Evolutionary conservation across 64 coral and sea anemone genomes (phyloP).

Genomic region (Montipora efflorescens): DNA sequence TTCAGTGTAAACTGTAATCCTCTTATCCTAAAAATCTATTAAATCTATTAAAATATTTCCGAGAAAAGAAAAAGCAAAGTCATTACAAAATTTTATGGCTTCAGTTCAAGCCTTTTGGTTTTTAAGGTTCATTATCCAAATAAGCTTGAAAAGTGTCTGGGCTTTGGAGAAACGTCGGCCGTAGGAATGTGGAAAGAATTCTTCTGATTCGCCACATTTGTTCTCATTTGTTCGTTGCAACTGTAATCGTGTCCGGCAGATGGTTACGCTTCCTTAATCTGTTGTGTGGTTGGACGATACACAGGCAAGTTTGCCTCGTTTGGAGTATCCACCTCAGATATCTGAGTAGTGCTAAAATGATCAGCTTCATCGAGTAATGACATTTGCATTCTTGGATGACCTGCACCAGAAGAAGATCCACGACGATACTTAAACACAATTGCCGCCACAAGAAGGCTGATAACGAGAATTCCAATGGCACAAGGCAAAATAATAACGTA

Average conservation of each 20-base stretch:
- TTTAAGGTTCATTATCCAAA: too few species aligned
- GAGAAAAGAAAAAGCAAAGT: too few species aligned
- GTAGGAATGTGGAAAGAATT: too few species aligned
- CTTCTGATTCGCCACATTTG: too few species aligned
- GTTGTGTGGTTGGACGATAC: constrained; percentile 33
- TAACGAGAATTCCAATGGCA: constrained; percentile 1
- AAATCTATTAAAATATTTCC: too few species aligned
- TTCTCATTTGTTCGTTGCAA: neutral
- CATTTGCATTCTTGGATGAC: constrained; percentile 31
- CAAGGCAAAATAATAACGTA: constrained; percentile 33
- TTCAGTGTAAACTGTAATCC: too few species aligned
- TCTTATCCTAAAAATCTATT: too few species aligned
- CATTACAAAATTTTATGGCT: too few species aligned
- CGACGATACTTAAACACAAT: constrained; percentile 27
- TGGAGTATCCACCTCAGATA: constrained; percentile 12
- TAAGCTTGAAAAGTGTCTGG: too few species aligned
- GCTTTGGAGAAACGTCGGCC: too few species aligned
- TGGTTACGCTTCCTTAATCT: constrained; percentile 10
- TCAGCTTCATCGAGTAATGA: constrained; percentile 22
- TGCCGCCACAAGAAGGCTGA: neutral
- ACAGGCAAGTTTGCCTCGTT: constrained; percentile 34
- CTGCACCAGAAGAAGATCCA: neutral
- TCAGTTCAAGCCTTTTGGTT: too few species aligned
- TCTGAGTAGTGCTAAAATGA: constrained; percentile 17
- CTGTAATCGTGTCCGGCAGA: neutral